phyloP scores from a whole-genome alignment of 1,140 invertebrate genomes.

The Coelopa frigida region DNA sequence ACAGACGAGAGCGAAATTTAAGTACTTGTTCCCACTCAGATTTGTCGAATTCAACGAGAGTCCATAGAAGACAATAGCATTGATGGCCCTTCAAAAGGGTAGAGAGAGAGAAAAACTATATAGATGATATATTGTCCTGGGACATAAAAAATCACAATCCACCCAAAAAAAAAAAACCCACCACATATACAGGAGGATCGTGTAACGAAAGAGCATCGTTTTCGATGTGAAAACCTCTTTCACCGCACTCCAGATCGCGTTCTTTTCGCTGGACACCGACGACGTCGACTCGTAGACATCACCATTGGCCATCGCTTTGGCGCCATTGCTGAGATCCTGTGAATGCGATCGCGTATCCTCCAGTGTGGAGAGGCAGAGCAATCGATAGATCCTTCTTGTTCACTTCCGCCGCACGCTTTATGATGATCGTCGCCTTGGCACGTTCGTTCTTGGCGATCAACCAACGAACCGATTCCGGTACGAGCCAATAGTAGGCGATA shows the following conservation, averaged over 20 bases:
- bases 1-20: slow-evolving; percentile 53
- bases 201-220: slow-evolving; percentile 44
- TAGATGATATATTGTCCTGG: too few relatives aligned
- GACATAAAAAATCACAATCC: too few relatives aligned
- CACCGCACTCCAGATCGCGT: slow-evolving; percentile 39
- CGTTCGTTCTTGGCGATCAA: slow-evolving; percentile 49
- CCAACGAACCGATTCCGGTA: slow-evolving; percentile 60
- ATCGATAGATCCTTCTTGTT: slow-evolving; percentile 50
- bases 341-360: too few relatives aligned
- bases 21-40: slow-evolving; percentile 58
- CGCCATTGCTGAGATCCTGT: too few relatives aligned
- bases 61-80: slow-evolving; percentile 65
- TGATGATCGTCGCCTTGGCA: slow-evolving; percentile 49
- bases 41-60: slow-evolving; percentile 61
- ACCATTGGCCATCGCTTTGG: not conserved
- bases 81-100: slow-evolving; percentile 54
- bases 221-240: slow-evolving; percentile 47
- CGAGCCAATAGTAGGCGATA: slow-evolving; percentile 52
- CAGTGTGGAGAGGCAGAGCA: too few relatives aligned
- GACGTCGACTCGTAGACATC: not conserved
- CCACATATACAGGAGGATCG: slow-evolving; percentile 50
- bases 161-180: slow-evolving; percentile 21
- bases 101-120: slow-evolving; percentile 8
- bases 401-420: slow-evolving; percentile 48
- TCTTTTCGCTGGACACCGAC: slow-evolving; percentile 13